A percentile compares a stretch with the other conserved stretches of the same genome.
phyloP scores from a whole-genome alignment of 1,140 invertebrate genomes.

The Bombus terrestris region DNA sequence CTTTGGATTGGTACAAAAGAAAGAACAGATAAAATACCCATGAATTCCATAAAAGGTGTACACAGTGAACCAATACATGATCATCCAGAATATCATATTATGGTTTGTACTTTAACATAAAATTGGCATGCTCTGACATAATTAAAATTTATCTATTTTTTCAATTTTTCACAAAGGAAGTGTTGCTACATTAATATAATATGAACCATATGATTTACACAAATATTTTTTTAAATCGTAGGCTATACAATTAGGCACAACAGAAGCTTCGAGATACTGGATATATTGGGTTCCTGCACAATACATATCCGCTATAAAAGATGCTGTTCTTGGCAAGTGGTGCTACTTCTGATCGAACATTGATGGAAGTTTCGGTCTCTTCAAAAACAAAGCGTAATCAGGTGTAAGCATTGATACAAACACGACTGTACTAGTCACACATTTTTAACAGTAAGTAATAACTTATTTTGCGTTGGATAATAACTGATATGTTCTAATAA shows the following conservation, averaged over 20 bases:
- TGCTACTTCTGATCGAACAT: slow-evolving; percentile 87
- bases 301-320: slow-evolving; percentile 96
- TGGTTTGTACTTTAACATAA: slow-evolving; percentile 85
- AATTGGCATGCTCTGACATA: background rate
- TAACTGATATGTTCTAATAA: slow-evolving; percentile 66
- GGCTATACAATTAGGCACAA: slow-evolving; percentile 93
- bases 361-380: slow-evolving; percentile 59
- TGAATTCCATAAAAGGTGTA: slow-evolving; percentile 94
- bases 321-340: slow-evolving; percentile 94
- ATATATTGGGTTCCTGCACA: slow-evolving; percentile 97
- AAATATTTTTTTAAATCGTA: slow-evolving; percentile 70
- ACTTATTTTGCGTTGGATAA: slow-evolving; percentile 73
- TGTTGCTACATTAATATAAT: background rate
- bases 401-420: slow-evolving; percentile 75
- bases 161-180: background rate
- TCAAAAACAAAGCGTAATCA: slow-evolving; percentile 69
- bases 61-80: slow-evolving; percentile 93
- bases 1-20: slow-evolving; percentile 97
- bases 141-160: background rate
- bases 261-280: slow-evolving; percentile 95
- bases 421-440: slow-evolving; percentile 80
- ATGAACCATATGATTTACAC: background rate
- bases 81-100: slow-evolving; percentile 96
- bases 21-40: slow-evolving; percentile 95
- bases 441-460: slow-evolving; percentile 78